Conservation (phyloP, 2,888 invertebrate genomes). For the Cyaniris semiargus region DNA sequence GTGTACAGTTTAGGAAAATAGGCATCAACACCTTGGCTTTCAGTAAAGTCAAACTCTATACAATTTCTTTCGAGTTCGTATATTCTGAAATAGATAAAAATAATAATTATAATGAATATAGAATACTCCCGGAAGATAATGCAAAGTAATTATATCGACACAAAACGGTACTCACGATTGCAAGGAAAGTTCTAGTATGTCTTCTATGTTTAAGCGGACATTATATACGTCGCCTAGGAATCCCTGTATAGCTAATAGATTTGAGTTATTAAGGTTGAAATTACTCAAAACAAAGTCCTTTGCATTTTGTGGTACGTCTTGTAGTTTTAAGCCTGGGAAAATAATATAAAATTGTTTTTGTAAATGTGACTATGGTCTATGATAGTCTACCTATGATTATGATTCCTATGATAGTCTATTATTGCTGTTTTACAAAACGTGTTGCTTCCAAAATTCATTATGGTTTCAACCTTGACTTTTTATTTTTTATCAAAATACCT, state of each 20-base stretch:
- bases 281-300: background rate
- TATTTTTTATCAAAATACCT: too few species aligned
- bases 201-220: conserved; percentile 8
- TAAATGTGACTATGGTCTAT: background rate
- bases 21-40: background rate
- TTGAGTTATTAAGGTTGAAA: background rate
- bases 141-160: background rate
- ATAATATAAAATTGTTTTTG: background rate
- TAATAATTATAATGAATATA: background rate
- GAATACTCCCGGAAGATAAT: background rate
- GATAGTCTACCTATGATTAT: too few species aligned
- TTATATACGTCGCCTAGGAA: conserved; percentile 6
- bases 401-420: too few species aligned
- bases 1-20: conserved; percentile 1
- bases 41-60: background rate
- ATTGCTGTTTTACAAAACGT: too few species aligned
- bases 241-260: background rate
- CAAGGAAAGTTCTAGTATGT: conserved; percentile 9
- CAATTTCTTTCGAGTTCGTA: background rate
- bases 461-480: too few species aligned
- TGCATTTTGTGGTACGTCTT: background rate
- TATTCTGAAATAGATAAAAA: conserved; percentile 23
- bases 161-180: background rate
- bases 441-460: too few species aligned
- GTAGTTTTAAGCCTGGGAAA: background rate